A percentile compares a stretch with the other conserved stretches of the same genome.
phyloP scores from a whole-genome alignment of 2,113 vertebrate genomes.

The Smithornis capensis region DNA sequence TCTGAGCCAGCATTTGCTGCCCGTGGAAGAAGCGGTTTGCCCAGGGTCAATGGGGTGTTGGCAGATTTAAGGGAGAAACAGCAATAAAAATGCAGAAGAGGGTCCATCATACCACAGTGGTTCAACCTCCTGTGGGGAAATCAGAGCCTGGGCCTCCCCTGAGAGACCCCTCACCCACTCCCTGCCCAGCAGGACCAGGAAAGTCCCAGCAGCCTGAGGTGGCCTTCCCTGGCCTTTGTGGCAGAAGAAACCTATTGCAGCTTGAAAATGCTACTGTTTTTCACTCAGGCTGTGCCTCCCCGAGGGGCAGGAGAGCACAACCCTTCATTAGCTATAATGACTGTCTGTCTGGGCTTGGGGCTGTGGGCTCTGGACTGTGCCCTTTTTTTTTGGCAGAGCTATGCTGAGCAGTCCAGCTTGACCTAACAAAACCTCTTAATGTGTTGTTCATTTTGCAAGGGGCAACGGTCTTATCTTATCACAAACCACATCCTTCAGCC shows the following conservation, averaged over 20 bases:
- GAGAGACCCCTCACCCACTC: neutral
- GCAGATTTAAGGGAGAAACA: neutral
- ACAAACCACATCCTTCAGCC: conserved; percentile 26
- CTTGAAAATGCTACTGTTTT: neutral
- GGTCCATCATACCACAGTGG: accelerated
- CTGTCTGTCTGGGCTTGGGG: neutral
- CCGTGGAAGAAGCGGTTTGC: neutral
- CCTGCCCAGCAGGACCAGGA: neutral
- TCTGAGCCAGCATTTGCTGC: neutral
- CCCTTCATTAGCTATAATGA: neutral
- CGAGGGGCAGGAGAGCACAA: neutral
- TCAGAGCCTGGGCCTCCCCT: neutral
- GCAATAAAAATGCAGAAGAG: neutral
- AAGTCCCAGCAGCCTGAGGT: neutral
- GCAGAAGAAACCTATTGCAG: neutral
- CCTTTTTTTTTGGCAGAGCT: neutral
- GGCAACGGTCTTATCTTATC: conserved; percentile 35
- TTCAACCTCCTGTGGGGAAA: neutral
- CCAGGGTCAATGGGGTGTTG: neutral
- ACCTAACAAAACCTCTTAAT: conserved; percentile 41
- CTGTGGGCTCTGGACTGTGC: neutral
- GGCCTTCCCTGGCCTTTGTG: neutral
- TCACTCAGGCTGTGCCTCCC: accelerated
- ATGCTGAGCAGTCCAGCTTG: neutral
- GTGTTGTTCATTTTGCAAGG: neutral